Percentiles rank a stretch among this genome's conserved stretches.
Conservation (phyloP, 2,797 vertebrate species). For the Limnodromus scolopaceus region DNA sequence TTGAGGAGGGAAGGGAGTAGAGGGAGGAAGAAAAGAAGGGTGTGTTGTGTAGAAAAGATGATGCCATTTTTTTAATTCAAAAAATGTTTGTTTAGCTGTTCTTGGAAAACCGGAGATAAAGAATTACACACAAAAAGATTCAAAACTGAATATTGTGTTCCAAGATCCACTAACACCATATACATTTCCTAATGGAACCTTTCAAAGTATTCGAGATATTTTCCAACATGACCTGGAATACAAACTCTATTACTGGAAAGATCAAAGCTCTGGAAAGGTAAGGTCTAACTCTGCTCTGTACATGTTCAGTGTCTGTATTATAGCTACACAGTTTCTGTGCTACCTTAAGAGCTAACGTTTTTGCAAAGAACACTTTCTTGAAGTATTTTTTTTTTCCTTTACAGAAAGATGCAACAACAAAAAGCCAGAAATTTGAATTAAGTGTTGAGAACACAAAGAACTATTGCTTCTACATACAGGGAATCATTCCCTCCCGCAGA, state of each 20-base stretch:
- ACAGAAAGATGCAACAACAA: conserved; percentile 81
- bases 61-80: background rate
- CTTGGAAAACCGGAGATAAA: conserved; percentile 81
- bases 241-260: conserved; percentile 85
- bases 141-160: conserved; percentile 79
- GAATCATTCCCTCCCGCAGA: conserved; percentile 75
- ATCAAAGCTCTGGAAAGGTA: conserved; percentile 90
- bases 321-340: background rate
- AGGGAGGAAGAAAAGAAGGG: background rate
- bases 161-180: conserved; percentile 80
- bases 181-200: conserved; percentile 57
- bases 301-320: background rate
- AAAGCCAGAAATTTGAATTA: conserved; percentile 75
- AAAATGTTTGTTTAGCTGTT: conserved; percentile 77
- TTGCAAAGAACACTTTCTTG: background rate
- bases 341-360: background rate
- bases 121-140: conserved; percentile 75
- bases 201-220: conserved; percentile 84
- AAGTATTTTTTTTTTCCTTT: background rate
- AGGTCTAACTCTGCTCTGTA: conserved; percentile 15
- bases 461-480: conserved; percentile 90
- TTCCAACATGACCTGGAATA: conserved; percentile 85
- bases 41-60: rapidly evolving
- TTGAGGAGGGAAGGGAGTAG: background rate
- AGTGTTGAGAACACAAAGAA: conserved; percentile 79